These are phyloP conservation scores for Platycheirus rosarum DNA, from an alignment of 2,888 invertebrate species.

Conservation along the genomic window DNA sequence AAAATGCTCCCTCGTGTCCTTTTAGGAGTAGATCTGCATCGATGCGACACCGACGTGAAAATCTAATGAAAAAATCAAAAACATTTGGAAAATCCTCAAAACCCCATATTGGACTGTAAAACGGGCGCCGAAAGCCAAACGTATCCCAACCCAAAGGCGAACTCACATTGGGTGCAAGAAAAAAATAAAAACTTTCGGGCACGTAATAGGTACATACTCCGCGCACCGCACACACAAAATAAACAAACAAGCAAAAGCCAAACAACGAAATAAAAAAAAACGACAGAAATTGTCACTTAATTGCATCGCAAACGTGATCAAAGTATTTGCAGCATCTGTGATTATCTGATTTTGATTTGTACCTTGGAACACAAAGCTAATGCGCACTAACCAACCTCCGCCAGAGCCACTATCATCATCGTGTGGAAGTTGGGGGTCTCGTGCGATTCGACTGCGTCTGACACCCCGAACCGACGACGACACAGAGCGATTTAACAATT, in stretches of 20 bases:
- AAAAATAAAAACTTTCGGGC: constrained; percentile 47
- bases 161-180: constrained; percentile 9
- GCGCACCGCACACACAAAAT: constrained; percentile 48
- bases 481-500: constrained; percentile 56
- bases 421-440: constrained; percentile 42
- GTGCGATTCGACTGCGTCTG: constrained; percentile 31
- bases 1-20: background rate
- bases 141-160: constrained; percentile 37
- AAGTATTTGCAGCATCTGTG: constrained; percentile 77
- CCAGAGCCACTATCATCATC: background rate
- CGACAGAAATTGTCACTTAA: constrained; percentile 81
- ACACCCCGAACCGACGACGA: constrained; percentile 29
- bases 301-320: constrained; percentile 82
- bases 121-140: constrained; percentile 46
- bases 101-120: constrained; percentile 55
- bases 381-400: constrained; percentile 55
- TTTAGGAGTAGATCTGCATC: background rate
- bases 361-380: constrained; percentile 72
- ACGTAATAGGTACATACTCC: constrained; percentile 46
- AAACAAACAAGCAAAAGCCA: constrained; percentile 63
- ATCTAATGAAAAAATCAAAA: background rate
- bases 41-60: background rate
- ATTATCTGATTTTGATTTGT: constrained; percentile 76
- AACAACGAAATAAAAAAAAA: constrained; percentile 66
- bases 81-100: constrained; percentile 53